Base-by-base conservation (phyloP, 53 echinoderm and acorn worm genomes). In the Hippasteria phrygiana region DNA sequence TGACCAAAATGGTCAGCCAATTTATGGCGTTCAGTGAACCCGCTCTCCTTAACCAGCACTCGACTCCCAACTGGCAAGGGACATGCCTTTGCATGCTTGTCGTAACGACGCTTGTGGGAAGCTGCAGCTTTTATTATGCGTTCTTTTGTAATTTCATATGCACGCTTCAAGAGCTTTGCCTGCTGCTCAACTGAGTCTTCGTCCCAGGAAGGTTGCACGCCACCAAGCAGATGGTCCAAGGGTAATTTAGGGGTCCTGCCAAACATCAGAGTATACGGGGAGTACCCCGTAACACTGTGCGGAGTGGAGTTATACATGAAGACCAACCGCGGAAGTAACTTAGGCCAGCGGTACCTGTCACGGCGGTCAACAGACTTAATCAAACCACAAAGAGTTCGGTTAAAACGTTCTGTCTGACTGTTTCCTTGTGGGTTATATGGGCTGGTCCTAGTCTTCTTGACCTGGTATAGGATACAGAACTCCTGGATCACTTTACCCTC, bases 361-460 rank as follows among this genome's bases (percentile, higher is more conserved):
- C 7, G 8, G 5, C 7, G 62, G 32, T 90, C 77, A 0, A 90
- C 20, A 6, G 91, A 90, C 29, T 73, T 51, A 6, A 90, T 75
- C 66, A 86, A 29, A 11, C 74, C 86, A 86, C 91, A 90, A 17
- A 90, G 63, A 8, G 91, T 85, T 11, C 83, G 51, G 41, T 90
- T 86, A 40, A 90, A 90, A 26, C 90, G 74, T 75, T 90, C 86
- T 12, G 73, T 83, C 29, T 90, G 84, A 18, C 91, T 65, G 39
- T 86, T 90, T 1, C 85, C 64, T 32, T 90, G 75, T 6, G 91
- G 91, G 64, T 90, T 63, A 31, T 90, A n/a, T n/a, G n/a, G n/a
- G n/a, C n/a, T n/a, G n/a, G n/a, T n/a, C n/a, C n/a, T n/a, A n/a
- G n/a, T n/a, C n/a, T n/a, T n/a, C n/a, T n/a, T n/a, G n/a, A n/a